These are phyloP conservation scores for Cromileptes altivelis DNA, from an alignment of 2,113 vertebrate genomes.

Conservation along the genomic window DNA sequence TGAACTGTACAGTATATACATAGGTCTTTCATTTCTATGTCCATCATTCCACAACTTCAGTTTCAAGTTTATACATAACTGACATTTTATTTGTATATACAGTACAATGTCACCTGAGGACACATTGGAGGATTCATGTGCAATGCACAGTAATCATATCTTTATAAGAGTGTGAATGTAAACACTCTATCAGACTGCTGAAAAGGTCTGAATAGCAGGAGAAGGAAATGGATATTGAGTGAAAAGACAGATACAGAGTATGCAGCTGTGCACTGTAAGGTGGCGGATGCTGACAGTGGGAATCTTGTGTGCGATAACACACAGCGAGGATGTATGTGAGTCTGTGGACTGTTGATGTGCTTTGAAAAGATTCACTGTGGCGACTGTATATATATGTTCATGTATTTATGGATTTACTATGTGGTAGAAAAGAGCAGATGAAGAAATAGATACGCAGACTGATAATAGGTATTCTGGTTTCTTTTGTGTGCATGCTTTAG, in stretches of 20 bases:
- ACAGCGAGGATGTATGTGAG: conserved; percentile 32
- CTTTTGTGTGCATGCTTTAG: neutral
- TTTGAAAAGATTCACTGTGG: conserved; percentile 34
- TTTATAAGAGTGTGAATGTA: conserved; percentile 45
- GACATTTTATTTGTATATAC: conserved; percentile 18
- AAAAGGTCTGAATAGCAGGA: conserved; percentile 49
- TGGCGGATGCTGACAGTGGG: conserved; percentile 56
- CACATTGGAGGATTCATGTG: conserved; percentile 48
- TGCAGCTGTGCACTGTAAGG: conserved; percentile 50
- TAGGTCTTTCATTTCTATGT: neutral
- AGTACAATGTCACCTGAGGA: conserved; percentile 35
- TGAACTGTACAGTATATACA: neutral
- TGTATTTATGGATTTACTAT: neutral
- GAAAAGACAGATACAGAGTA: conserved; percentile 45
- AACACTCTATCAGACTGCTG: conserved; percentile 46
- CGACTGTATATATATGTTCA: neutral
- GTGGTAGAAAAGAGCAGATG: neutral
- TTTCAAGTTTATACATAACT: conserved; percentile 22
- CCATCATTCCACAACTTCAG: neutral
- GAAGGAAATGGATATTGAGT: conserved; percentile 55
- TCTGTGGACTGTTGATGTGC: conserved; percentile 29
- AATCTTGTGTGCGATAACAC: conserved; percentile 58
- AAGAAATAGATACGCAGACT: neutral
- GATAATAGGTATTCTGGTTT: neutral
- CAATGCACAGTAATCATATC: conserved; percentile 45